Percentiles rank a stretch among this genome's conserved stretches.
Conservation (phyloP, 2,113 vertebrate genomes). For the Sander vitreus region DNA sequence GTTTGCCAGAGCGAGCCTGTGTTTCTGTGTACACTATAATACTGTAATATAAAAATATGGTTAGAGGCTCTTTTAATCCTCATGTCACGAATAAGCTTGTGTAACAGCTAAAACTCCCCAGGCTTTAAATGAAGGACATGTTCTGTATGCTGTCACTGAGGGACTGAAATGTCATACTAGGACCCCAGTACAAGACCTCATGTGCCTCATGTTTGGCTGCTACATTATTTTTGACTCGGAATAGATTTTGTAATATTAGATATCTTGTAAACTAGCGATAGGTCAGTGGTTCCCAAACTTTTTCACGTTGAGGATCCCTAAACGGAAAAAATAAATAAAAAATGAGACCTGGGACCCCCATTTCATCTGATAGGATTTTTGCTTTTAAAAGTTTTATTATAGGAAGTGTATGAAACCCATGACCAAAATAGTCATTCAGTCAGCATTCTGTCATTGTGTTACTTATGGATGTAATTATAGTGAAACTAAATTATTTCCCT, state of each 20-base stretch:
- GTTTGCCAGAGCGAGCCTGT: background rate
- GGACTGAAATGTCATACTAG: background rate
- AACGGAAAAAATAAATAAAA: too few relatives aligned
- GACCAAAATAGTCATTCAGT: too few relatives aligned
- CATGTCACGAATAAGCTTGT: conserved; percentile 43
- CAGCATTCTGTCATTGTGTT: too few relatives aligned
- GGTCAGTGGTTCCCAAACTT: too few relatives aligned
- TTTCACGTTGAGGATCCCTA: too few relatives aligned
- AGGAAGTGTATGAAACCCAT: too few relatives aligned
- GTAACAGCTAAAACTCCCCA: background rate
- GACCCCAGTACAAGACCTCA: background rate
- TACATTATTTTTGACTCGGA: background rate
- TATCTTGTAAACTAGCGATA: background rate
- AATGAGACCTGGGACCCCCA: too few relatives aligned
- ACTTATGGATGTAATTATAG: too few relatives aligned
- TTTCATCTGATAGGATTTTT: too few relatives aligned
- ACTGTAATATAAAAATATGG: background rate
- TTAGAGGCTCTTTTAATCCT: conserved; percentile 10
- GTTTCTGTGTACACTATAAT: background rate
- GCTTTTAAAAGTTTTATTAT: too few relatives aligned
- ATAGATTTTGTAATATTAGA: background rate
- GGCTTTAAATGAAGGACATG: conserved; percentile 35
- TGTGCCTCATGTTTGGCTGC: background rate
- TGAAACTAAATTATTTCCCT: too few relatives aligned
- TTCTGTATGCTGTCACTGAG: conserved; percentile 16